Percentiles rank a stretch among this genome's conserved stretches.
phyloP scores from a whole-genome alignment of 2,113 vertebrate species.

The Corapipo altera region DNA sequence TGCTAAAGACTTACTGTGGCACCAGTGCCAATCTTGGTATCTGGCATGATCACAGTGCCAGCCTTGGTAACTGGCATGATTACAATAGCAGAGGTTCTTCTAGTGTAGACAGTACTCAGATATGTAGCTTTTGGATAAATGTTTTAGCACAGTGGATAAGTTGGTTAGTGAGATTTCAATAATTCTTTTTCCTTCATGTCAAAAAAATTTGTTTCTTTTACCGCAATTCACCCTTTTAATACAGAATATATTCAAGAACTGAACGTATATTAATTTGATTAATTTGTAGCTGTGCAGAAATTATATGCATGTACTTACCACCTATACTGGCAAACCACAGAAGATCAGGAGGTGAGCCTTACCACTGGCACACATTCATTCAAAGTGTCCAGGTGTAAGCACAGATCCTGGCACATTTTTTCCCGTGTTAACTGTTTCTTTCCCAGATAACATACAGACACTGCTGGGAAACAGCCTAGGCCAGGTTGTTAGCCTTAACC shows the following conservation, averaged over 20 bases:
- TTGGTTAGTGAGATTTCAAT: background rate
- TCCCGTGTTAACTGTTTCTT: background rate
- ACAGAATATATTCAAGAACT: background rate
- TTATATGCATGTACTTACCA: background rate
- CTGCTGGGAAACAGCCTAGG: background rate
- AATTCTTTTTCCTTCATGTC: background rate
- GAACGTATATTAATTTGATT: background rate
- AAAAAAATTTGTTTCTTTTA: background rate
- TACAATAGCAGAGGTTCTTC: background rate
- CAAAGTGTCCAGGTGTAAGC: background rate
- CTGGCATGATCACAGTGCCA: background rate
- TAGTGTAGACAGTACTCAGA: background rate
- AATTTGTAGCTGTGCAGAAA: background rate
- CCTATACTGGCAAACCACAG: background rate
- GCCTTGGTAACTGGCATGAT: background rate
- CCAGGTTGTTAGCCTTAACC: background rate
- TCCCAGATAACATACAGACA: background rate
- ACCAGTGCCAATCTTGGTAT: background rate
- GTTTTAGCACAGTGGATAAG: background rate
- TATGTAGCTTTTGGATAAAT: background rate
- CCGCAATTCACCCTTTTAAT: background rate
- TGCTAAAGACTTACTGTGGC: background rate
- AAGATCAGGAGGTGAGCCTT: background rate
- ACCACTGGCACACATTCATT: rapidly evolving
- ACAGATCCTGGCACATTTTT: background rate